Evolutionary conservation across 2,888 invertebrate genomes (phyloP).

Genomic region (Napeogenes sylphis): DNA sequence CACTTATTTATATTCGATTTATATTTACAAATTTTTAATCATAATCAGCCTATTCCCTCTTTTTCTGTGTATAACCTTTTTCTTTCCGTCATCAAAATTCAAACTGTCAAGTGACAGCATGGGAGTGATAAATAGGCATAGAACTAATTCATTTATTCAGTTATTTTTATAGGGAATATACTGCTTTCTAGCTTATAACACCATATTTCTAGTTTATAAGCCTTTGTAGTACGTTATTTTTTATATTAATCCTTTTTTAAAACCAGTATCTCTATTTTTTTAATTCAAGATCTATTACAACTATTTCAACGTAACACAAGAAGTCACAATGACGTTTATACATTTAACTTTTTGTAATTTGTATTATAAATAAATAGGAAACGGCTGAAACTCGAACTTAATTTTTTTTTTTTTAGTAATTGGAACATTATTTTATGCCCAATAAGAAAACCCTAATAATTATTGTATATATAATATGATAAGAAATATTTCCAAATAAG

Average conservation of each 20-base stretch:
- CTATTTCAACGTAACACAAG: background rate
- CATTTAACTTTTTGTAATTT: no score
- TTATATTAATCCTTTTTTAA: no score
- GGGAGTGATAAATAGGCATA: constrained; percentile 29
- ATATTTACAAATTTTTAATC: constrained; percentile 49
- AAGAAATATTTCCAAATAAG: background rate
- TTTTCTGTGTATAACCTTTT: constrained; percentile 75
- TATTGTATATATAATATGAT: background rate
- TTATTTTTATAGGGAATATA: no score
- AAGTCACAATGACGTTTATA: constrained; percentile 2
- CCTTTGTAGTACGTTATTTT: no score
- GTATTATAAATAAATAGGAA: constrained; percentile 1
- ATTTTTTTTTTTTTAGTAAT: background rate
- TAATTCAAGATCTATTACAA: background rate
- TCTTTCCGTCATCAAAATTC: constrained; percentile 77
- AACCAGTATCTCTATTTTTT: no score
- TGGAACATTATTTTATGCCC: background rate
- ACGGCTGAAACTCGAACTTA: background rate
- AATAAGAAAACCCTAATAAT: background rate
- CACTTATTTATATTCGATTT: constrained; percentile 31
- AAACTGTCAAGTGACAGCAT: constrained; percentile 74
- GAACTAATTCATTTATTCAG: constrained; percentile 1
- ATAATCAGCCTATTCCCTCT: constrained; percentile 69
- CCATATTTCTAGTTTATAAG: no score
- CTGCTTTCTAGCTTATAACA: no score